Evolutionary conservation across 2,113 vertebrate species (phyloP).

Genomic region (Oncorhynchus keta): DNA sequence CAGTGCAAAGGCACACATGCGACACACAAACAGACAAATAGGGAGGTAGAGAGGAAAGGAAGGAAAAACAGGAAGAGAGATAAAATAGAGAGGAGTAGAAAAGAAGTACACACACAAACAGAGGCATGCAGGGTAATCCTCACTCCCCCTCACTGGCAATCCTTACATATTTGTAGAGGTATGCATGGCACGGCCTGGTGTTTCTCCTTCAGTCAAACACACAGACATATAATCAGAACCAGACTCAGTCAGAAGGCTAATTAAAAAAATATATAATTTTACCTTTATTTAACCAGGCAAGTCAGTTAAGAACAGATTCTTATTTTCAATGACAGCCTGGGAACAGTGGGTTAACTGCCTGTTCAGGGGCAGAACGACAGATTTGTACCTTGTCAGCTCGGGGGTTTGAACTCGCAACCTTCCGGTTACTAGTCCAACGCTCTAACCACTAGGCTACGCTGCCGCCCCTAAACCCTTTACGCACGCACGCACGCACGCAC

Average conservation of each 20-base stretch:
- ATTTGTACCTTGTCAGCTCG: no score
- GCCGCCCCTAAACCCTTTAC: no score
- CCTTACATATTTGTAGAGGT: neutral
- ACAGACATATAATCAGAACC: slow-evolving; percentile 7
- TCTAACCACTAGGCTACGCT: no score
- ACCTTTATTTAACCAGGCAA: no score
- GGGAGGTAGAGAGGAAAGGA: neutral
- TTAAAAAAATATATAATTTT: no score
- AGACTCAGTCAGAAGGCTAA: neutral
- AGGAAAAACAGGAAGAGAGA: neutral
- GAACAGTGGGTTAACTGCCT: no score
- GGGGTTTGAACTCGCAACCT: no score
- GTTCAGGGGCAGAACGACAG: no score
- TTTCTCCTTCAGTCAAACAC: slow-evolving; percentile 4
- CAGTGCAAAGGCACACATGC: no score
- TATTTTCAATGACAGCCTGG: no score
- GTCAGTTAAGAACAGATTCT: no score
- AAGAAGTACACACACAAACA: neutral
- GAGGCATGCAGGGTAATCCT: neutral
- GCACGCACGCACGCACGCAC: neutral
- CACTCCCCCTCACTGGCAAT: slow-evolving; percentile 6
- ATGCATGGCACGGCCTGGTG: neutral
- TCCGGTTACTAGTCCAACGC: no score
- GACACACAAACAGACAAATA: neutral
- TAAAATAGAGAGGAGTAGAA: neutral